Conservation (phyloP, 2,888 invertebrate species). For the Phlogophora meticulosa region DNA sequence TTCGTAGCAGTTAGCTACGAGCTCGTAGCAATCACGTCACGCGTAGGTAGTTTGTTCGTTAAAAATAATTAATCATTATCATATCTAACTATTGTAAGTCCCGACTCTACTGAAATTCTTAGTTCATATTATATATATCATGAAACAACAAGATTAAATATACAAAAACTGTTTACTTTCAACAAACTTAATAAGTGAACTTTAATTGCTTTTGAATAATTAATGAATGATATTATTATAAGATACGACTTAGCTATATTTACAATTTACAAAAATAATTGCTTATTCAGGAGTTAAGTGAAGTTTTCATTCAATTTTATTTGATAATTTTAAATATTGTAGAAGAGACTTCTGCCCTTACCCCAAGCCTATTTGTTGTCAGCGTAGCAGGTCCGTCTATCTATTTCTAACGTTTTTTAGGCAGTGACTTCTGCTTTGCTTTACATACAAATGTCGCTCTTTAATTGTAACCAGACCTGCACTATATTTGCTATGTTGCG, state of each 20-base stretch:
- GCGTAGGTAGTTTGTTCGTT: neutral
- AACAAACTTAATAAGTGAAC: conserved; percentile 44
- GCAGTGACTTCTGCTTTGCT: no score
- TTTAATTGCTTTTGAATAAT: conserved; percentile 47
- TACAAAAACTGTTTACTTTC: conserved; percentile 33
- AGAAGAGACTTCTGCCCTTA: no score
- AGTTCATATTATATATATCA: conserved; percentile 3
- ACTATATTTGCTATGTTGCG: no score
- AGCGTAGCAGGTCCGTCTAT: no score
- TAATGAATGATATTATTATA: conserved; percentile 42
- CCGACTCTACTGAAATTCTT: neutral
- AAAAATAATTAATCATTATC: neutral
- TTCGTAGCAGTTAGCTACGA: conserved; percentile 13
- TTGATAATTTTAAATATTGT: no score
- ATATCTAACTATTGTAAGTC: neutral
- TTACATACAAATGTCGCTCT: no score
- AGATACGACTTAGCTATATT: conserved; percentile 5
- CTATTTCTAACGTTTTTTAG: no score
- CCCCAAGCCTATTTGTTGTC: no score
- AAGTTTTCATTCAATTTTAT: conserved; percentile 6
- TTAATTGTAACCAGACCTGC: no score
- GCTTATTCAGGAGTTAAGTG: conserved; percentile 21
- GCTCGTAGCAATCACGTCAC: conserved; percentile 10
- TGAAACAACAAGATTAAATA: conserved; percentile 9
- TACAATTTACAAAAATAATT: conserved; percentile 12